Percentiles rank a stretch among this genome's conserved stretches.
phyloP scores from a whole-genome alignment of 2,113 vertebrate species.

The Gopherus evgoodei region DNA sequence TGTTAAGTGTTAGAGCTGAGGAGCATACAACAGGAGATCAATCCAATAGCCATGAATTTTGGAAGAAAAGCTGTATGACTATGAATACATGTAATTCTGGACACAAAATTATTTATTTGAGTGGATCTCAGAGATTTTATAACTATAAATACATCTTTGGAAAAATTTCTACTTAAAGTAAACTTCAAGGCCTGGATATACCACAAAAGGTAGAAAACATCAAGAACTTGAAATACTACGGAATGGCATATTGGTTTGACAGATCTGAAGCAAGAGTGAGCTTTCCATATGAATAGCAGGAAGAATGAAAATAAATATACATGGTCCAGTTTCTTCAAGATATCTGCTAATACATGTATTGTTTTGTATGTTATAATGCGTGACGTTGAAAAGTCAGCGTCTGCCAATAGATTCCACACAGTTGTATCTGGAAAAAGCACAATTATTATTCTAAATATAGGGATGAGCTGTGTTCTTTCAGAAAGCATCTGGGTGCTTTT shows the following conservation, averaged over 20 bases:
- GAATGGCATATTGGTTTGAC: neutral
- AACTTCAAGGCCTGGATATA: neutral
- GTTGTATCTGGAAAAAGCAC: neutral
- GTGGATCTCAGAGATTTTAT: neutral
- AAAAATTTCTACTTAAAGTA: neutral
- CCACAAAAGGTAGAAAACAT: neutral
- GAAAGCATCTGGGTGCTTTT: constrained; percentile 27
- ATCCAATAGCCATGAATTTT: neutral
- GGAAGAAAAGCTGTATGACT: neutral
- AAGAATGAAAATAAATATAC: neutral
- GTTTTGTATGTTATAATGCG: neutral
- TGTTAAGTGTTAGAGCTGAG: neutral
- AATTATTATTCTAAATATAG: neutral
- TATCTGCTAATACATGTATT: neutral
- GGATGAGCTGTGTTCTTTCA: neutral
- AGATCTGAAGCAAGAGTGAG: neutral
- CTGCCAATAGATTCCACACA: neutral
- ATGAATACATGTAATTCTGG: neutral
- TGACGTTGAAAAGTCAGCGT: neutral
- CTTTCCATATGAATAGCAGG: neutral
- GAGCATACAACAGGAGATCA: neutral
- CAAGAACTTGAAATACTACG: neutral
- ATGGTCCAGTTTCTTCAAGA: neutral
- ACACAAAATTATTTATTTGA: neutral
- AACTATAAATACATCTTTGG: neutral